Percentiles rank a stretch among this genome's conserved stretches.
Evolutionary conservation across 2,797 vertebrate species (phyloP).

Genomic region (Ispidina picta): DNA sequence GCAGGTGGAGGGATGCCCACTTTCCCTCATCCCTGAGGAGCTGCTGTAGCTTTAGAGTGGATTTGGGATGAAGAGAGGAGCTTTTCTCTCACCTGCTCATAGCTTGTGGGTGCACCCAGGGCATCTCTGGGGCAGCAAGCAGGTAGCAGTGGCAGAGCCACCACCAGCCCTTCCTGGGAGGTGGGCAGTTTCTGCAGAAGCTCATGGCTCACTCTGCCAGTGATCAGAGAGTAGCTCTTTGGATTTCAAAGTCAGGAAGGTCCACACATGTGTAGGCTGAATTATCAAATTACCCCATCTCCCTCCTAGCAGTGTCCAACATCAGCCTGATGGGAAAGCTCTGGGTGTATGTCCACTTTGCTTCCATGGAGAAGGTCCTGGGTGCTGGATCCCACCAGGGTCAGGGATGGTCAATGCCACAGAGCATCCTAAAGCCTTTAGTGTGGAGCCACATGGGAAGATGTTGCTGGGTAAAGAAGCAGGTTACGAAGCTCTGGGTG

Average conservation of each 20-base stretch:
- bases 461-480: neutral
- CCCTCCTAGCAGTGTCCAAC: neutral
- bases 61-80: neutral
- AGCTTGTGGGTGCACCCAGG: accelerated
- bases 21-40: neutral
- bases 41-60: neutral
- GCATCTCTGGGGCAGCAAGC: neutral
- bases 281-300: neutral
- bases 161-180: neutral
- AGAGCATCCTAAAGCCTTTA: neutral
- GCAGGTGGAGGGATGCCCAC: neutral
- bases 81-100: neutral
- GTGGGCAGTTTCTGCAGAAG: neutral
- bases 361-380: neutral
- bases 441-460: neutral
- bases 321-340: neutral
- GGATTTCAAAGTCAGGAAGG: neutral
- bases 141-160: neutral
- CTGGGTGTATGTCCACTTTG: accelerated
- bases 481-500: neutral
- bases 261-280: neutral
- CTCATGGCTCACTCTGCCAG: neutral
- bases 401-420: accelerated
- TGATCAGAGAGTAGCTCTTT: neutral
- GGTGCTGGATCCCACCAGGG: neutral